Evolutionary conservation across 2,113 vertebrate genomes (phyloP), one percentile per base, ranked within the genome.

Genomic region (Tragelaphus strepsiceros): DNA sequence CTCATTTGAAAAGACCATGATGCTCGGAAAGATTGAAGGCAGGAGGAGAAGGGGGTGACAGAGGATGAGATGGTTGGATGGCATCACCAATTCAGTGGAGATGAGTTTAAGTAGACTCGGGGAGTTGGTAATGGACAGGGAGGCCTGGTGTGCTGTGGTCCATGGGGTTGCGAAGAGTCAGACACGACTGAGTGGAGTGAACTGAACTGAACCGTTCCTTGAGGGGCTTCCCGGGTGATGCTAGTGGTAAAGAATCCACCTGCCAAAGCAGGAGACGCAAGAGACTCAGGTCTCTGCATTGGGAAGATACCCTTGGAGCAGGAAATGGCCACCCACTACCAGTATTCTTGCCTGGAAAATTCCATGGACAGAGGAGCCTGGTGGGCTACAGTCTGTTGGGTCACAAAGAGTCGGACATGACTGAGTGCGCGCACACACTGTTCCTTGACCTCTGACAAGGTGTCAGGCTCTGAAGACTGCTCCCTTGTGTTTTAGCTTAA

Each of bases 371-470:
- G 71, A 43, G 71, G 35, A 77, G 6, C 21, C 71, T 43, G 35
- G 12, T 39, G 35, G 71, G 71, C 71, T 24, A 26, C 39, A 74
- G 35, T 39, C 71, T 39, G 0, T 74, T 74, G 21, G 22, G 71
- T 74, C 6, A 22, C 71, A 24, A 24, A 74, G 35, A 77, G 71
- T 39, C 2, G 0, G 71, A 39, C 22, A 15, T 4, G 39, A 43
- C 71, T 4, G 71, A 77, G 71, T 22, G 5, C 9, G 0, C 0
- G 0, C n/a, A 12, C 39, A 32, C 39, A 46, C 32, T 9, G 2
- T 51, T 21, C n/a, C 93, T 22, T 26, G 32, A 30, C 30, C 61
- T 43, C 46, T 56, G 81, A 35, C 62, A 22, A 58, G 77, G 58
- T 89, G 59, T 30, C 93, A 6, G 86, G 14, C 62, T 54, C 62